A percentile compares a stretch with the other conserved stretches of the same genome.
These are phyloP conservation scores for Metellina segmentata DNA, from an alignment of 2,888 invertebrate genomes.

Conservation along the genomic window DNA sequence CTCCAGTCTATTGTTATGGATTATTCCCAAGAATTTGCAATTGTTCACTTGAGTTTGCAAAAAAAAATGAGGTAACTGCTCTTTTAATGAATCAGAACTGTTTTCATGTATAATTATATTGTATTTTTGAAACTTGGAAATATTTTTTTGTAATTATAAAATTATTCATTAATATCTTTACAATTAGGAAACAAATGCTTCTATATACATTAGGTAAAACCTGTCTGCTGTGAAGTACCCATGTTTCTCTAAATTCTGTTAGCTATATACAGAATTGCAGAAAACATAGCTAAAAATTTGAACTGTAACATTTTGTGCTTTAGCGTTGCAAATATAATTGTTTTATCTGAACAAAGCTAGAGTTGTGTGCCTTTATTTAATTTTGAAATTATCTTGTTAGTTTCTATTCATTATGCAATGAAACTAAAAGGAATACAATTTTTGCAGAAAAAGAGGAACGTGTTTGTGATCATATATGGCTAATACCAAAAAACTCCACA, in stretches of 20 bases:
- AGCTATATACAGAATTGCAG: no score
- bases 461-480: no score
- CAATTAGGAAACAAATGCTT: neutral
- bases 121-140: neutral
- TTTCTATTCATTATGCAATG: no score
- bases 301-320: no score
- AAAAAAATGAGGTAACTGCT: slow-evolving; percentile 6
- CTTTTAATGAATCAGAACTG: neutral
- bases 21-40: neutral
- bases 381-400: no score
- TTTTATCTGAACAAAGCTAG: no score
- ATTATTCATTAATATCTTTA: neutral
- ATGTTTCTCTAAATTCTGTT: no score
- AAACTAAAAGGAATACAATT: neutral
- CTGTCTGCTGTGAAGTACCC: neutral
- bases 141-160: neutral
- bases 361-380: no score
- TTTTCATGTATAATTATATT: neutral
- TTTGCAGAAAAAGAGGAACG: neutral
- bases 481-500: no score
- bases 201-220: neutral
- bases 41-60: neutral
- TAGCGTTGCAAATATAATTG: no score
- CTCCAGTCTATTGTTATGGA: neutral
- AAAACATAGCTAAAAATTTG: no score